A percentile compares a stretch with the other conserved stretches of the same genome.
Evolutionary conservation across 2,113 vertebrate species (phyloP).

Genomic region (Dolichotis patagonum): DNA sequence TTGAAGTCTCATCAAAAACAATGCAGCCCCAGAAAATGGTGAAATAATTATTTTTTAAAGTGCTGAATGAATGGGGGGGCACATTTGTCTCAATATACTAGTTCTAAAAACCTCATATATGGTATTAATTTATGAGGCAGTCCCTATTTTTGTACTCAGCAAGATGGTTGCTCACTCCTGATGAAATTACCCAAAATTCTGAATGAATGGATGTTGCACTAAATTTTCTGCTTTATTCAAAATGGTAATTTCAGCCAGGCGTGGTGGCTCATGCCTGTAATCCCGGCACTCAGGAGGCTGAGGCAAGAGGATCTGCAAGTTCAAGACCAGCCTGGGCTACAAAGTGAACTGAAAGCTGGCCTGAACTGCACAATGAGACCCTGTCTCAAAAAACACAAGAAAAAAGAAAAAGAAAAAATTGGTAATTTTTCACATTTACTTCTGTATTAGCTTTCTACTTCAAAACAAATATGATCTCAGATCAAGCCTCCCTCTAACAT

Average conservation of each 20-base stretch:
- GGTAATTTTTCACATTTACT: background rate
- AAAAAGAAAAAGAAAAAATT: background rate
- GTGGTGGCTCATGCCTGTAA: too few species aligned
- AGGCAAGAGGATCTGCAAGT: too few species aligned
- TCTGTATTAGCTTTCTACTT: conserved; percentile 33
- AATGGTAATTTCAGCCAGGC: background rate
- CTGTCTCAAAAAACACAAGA: too few species aligned
- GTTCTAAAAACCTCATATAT: background rate
- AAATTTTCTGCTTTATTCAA: conserved; percentile 46
- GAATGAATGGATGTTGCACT: background rate
- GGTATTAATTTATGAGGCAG: background rate
- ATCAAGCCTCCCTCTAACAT: conserved; percentile 20
- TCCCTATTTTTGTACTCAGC: background rate
- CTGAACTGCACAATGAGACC: too few species aligned
- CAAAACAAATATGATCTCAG: conserved; percentile 48
- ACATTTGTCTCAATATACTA: background rate
- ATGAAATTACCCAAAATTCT: conserved; percentile 39
- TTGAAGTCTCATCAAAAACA: background rate
- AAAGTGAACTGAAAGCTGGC: too few species aligned
- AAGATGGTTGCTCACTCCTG: conserved; percentile 35
- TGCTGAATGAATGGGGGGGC: background rate
- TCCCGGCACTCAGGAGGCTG: too few species aligned
- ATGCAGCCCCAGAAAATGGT: background rate
- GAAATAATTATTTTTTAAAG: background rate
- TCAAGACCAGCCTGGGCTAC: too few species aligned